Evolutionary conservation across 1,140 invertebrate genomes (phyloP).

Genomic region (Steinernema khuongi): DNA sequence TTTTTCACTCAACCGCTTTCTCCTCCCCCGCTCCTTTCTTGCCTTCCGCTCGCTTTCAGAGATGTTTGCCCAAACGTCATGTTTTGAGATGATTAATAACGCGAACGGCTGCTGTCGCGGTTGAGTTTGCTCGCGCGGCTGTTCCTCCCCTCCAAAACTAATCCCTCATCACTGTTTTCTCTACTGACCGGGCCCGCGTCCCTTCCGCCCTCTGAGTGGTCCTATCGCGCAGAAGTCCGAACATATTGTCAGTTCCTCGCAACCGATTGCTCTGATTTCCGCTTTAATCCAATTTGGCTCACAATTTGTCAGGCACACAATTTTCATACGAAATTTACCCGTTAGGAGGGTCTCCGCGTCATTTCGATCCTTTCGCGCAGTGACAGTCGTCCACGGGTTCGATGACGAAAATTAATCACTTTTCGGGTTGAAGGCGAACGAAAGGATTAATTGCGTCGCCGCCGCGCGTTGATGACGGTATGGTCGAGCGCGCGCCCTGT

Average conservation of each 20-base stretch:
- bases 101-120: constrained; percentile 6
- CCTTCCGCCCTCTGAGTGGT: not conserved
- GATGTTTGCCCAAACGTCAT: not conserved
- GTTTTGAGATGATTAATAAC: constrained; percentile 10
- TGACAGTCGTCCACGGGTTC: constrained; percentile 3
- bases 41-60: not conserved
- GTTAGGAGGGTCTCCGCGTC: not conserved
- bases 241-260: too few species aligned
- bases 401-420: constrained; percentile 13
- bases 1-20: not conserved
- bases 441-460: constrained; percentile 7
- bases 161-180: not conserved
- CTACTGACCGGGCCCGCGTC: too few species aligned
- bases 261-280: not conserved
- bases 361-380: too few species aligned
- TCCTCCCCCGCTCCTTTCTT: not conserved
- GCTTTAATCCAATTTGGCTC: not conserved
- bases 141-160: not conserved
- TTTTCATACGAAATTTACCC: not conserved
- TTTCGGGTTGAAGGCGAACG: not conserved
- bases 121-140: not conserved
- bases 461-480: not conserved
- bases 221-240: not conserved
- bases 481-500: not conserved
- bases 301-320: not conserved